These are phyloP conservation scores for Polyergus mexicanus DNA, from an alignment of 1,140 invertebrate species.

Conservation along the genomic window DNA sequence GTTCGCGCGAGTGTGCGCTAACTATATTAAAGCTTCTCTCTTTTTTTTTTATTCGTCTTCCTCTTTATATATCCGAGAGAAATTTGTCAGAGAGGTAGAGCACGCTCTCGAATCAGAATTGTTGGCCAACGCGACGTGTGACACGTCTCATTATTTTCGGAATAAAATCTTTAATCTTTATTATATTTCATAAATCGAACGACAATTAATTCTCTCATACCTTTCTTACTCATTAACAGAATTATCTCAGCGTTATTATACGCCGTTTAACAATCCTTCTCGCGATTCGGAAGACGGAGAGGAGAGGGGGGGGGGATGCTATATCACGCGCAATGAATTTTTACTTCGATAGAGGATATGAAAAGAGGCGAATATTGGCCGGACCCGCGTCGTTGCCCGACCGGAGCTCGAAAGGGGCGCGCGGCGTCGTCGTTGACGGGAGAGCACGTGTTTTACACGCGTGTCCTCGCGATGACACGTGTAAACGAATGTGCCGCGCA, in stretches of 20 bases:
- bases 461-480: constrained; percentile 13
- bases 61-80: neutral
- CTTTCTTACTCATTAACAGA: too few species aligned
- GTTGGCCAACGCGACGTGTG: neutral
- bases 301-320: too few species aligned
- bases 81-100: too few species aligned
- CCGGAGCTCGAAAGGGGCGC: neutral
- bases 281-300: too few species aligned
- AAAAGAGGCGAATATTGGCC: neutral
- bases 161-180: neutral
- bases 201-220: neutral
- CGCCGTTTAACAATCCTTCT: neutral
- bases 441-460: constrained; percentile 51
- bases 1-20: neutral
- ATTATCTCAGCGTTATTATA: too few species aligned
- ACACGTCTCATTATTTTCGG: too few species aligned
- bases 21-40: neutral
- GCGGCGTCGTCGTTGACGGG: constrained; percentile 1
- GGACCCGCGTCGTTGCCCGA: neutral
- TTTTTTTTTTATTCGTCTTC: too few species aligned
- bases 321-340: too few species aligned
- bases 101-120: neutral
- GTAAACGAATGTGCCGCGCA: neutral
- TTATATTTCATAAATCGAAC: neutral
- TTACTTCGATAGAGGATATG: neutral